Conservation (phyloP, 2,113 vertebrate species). For the Nestor notabilis region DNA sequence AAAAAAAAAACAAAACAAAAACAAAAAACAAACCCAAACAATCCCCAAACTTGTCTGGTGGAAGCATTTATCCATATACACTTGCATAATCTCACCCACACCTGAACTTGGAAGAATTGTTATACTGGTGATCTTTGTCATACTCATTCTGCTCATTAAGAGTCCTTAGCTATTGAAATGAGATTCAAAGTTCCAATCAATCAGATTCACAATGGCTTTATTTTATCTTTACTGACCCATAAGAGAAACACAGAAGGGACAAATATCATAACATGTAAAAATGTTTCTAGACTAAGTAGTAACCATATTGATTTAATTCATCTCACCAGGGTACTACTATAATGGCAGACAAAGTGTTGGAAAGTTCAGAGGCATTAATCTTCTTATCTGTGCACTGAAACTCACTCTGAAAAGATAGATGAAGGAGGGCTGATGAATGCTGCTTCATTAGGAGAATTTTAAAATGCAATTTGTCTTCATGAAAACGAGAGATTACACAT, state of each 20-base stretch:
- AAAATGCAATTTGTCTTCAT: constrained; percentile 81
- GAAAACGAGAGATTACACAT: constrained; percentile 74
- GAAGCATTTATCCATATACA: not conserved
- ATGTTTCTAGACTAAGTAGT: constrained; percentile 48
- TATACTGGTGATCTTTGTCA: not conserved
- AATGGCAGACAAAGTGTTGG: constrained; percentile 59
- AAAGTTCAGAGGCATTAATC: constrained; percentile 80
- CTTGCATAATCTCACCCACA: not conserved
- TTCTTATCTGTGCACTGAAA: constrained; percentile 72
- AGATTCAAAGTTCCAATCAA: not conserved
- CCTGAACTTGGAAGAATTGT: not conserved
- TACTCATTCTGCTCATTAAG: not conserved
- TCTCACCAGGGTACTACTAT: constrained; percentile 34
- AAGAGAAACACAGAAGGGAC: not conserved
- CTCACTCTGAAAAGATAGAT: constrained; percentile 75
- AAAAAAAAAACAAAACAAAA: not conserved
- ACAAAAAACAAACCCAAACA: not conserved
- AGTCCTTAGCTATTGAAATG: not conserved
- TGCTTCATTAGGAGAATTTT: constrained; percentile 80
- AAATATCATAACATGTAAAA: constrained; percentile 60
- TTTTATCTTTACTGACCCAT: not conserved
- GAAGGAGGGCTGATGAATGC: constrained; percentile 76
- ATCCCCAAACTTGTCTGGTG: not conserved
- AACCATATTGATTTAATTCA: constrained; percentile 65
- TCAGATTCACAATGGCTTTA: not conserved